phyloP scores from a whole-genome alignment of 2,888 invertebrate species.

The Odontocerum albicorne region DNA sequence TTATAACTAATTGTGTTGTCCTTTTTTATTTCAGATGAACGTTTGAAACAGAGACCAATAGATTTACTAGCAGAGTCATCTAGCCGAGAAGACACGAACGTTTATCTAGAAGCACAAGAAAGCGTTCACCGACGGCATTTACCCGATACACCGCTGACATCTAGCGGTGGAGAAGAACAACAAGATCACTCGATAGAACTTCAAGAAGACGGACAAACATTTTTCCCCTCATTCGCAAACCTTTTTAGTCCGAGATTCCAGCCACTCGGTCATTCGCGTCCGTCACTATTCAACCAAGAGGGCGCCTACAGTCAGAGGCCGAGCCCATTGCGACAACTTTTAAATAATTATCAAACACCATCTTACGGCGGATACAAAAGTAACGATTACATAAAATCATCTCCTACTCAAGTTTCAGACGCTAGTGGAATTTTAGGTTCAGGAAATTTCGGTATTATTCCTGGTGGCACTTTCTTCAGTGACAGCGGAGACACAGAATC shows the following conservation, averaged over 20 bases:
- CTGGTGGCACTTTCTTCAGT: conserved; percentile 84
- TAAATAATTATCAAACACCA: conserved; percentile 46
- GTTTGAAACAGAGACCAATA: conserved; percentile 31
- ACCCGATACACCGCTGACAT: conserved; percentile 28
- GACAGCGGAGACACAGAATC: conserved; percentile 56
- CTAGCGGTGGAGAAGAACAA: conserved; percentile 37
- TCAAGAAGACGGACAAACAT: conserved; percentile 64
- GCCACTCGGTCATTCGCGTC: conserved; percentile 63
- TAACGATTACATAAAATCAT: conserved; percentile 49
- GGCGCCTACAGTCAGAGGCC: conserved; percentile 64
- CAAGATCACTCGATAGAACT: conserved; percentile 58
- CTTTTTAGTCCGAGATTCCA: conserved; percentile 61
- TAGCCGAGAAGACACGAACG: too few species aligned
- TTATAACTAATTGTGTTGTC: too few species aligned
- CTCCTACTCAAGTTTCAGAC: conserved; percentile 49
- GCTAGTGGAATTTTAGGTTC: conserved; percentile 73
- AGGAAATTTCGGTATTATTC: conserved; percentile 84
- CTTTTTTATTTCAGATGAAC: conserved; percentile 18
- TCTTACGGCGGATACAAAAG: conserved; percentile 47
- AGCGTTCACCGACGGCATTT: conserved; percentile 37
- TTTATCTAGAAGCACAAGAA: conserved; percentile 49
- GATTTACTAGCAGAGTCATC: conserved; percentile 51
- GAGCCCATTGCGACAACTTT: conserved; percentile 51
- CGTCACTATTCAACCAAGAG: conserved; percentile 61
- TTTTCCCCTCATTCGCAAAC: conserved; percentile 77